These are phyloP conservation scores for Crotalus helleri DNA, from an alignment of 2,113 vertebrate genomes.

Conservation along the genomic window DNA sequence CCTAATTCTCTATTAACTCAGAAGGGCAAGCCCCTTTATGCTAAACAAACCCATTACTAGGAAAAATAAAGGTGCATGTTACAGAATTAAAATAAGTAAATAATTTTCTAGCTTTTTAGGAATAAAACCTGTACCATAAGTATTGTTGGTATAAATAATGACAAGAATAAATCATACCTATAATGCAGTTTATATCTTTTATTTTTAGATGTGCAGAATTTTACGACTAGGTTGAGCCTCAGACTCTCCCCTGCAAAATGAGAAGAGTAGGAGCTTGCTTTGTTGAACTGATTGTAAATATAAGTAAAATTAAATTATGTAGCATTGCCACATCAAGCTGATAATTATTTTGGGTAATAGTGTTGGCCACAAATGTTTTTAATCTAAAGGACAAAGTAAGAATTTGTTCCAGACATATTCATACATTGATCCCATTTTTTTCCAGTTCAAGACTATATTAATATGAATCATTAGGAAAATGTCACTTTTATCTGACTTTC, in stretches of 20 bases:
- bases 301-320: background rate
- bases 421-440: background rate
- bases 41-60: background rate
- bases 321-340: background rate
- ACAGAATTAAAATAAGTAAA: background rate
- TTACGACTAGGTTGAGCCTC: background rate
- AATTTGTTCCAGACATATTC: background rate
- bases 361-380: background rate
- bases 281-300: background rate
- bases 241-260: background rate
- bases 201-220: background rate
- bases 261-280: background rate
- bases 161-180: background rate
- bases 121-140: background rate
- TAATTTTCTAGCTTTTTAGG: background rate
- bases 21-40: background rate
- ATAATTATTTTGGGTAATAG: background rate
- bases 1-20: background rate
- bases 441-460: background rate
- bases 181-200: background rate
- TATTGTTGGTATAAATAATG: background rate
- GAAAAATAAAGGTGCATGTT: background rate
- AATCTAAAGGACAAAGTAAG: background rate
- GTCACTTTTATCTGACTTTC: background rate
- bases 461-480: background rate